Base-by-base conservation (phyloP, 2,113 vertebrate species). In the Falcunculus frontatus region DNA sequence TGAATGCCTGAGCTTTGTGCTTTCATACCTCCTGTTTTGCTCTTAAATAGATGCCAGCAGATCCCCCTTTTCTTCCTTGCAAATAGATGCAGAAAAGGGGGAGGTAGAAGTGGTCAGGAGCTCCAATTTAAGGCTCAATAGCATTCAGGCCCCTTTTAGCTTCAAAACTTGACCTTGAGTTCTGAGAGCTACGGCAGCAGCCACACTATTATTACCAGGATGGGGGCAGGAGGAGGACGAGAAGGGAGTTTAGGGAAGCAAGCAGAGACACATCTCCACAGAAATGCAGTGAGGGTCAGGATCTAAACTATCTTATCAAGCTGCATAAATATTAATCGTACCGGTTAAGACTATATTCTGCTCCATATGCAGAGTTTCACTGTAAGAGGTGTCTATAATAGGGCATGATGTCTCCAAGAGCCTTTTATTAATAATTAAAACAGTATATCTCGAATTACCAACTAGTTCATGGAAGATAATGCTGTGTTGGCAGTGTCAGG, bases 341-440 rank as follows among this genome's bases (percentile, higher is more conserved):
- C 57, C 72, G 6, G 96, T 97, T 96, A 97, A 95, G 90, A 85
- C 16, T 62, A 59, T 93, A 91, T 80, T 89, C 93, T 96, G 88
- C 86, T 93, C 96, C 88, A 72, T 73, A 74, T 89, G 92, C 94
- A 97, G 92, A 88, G 63, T 93, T 97, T 92, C 86, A 76, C 82
- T 78, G 42, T 90, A 89, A 95, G 91, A 93, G 50, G 49, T 93
- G 94, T 97, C 95, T 96, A 93, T 95, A 96, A 96, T 60, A 94
- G 68, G 44, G 90, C 90, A 87, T 80, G 84, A 95, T 90, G 94
- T 88, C 95, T 97, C 93, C 85, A 97, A 97, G 95, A 7, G 3
- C 78, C 93, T 93, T 97, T 95, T 97, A 96, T 97, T 97, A 97
- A 97, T 97, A 97, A 97, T 97, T 97, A 81, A 98, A 97, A 93